Percentiles rank a stretch among this genome's conserved stretches.
phyloP scores from a whole-genome alignment of 2,888 invertebrate genomes.

The Acrobasis consociella region DNA sequence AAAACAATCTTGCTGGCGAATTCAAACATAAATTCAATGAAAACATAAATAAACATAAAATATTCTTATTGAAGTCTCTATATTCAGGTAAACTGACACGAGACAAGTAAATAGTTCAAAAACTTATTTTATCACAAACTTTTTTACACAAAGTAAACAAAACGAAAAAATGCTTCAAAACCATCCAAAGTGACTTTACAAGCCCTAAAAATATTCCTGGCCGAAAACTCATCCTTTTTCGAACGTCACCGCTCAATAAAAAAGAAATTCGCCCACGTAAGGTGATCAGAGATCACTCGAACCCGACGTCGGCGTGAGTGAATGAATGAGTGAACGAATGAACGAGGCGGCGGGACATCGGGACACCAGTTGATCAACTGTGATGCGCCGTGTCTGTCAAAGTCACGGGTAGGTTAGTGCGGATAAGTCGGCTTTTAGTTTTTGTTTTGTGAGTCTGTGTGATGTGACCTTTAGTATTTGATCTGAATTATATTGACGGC shows the following conservation, averaged over 20 bases:
- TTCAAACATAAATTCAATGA: too few relatives aligned
- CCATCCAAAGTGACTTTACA: slow-evolving; percentile 32
- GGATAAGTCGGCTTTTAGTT: slow-evolving; percentile 48
- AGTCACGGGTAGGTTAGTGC: slow-evolving; percentile 49
- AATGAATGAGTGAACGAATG: slow-evolving; percentile 59
- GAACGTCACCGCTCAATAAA: slow-evolving; percentile 48
- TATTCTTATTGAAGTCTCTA: too few relatives aligned
- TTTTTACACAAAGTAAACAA: too few relatives aligned
- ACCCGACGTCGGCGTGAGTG: slow-evolving; percentile 65
- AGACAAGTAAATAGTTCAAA: too few relatives aligned
- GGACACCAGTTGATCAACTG: slow-evolving; percentile 80
- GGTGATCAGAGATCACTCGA: slow-evolving; percentile 77
- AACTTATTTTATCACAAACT: too few relatives aligned
- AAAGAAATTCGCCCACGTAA: slow-evolving; percentile 53
- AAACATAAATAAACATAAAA: too few relatives aligned
- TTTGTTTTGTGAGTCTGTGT: slow-evolving; percentile 26
- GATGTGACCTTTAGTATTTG: slow-evolving; percentile 19
- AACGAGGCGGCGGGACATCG: slow-evolving; percentile 65
- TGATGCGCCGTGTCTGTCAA: slow-evolving; percentile 77
- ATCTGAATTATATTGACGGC: slow-evolving; percentile 16
- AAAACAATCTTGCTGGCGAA: too few relatives aligned
- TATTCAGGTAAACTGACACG: too few relatives aligned
- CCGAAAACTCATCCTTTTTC: slow-evolving; percentile 45
- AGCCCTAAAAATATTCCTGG: slow-evolving; percentile 34
- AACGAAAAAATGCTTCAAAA: slow-evolving; percentile 28